These are phyloP conservation scores for Lates japonicus DNA, from an alignment of 2,797 vertebrate genomes.

Conservation along the genomic window DNA sequence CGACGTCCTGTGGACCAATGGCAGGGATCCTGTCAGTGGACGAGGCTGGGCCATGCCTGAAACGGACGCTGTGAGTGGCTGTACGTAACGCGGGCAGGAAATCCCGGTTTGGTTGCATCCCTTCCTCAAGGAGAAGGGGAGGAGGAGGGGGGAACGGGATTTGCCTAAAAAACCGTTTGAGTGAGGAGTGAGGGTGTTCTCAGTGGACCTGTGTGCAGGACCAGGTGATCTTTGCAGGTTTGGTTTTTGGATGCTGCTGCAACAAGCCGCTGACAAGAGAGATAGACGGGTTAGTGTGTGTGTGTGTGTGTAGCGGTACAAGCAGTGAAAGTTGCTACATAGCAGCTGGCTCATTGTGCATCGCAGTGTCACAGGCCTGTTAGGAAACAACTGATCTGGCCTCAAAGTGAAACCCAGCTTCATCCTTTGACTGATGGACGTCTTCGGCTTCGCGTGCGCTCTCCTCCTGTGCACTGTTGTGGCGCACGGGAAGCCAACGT, in stretches of 20 bases:
- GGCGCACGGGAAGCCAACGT: slow-evolving; percentile 88
- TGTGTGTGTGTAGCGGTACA: not conserved
- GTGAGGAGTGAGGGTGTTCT: slow-evolving; percentile 14
- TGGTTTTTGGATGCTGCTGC: not conserved
- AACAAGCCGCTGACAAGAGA: not conserved
- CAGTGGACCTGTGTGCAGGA: slow-evolving; percentile 1
- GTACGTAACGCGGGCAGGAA: slow-evolving; percentile 62
- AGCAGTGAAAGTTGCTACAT: slow-evolving; percentile 1
- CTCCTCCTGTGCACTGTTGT: slow-evolving; percentile 71
- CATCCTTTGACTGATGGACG: slow-evolving; percentile 76
- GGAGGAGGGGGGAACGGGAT: slow-evolving; percentile 42
- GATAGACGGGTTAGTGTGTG: not conserved
- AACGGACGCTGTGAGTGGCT: slow-evolving; percentile 72
- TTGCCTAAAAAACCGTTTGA: slow-evolving; percentile 35
- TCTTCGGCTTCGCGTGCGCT: slow-evolving; percentile 65
- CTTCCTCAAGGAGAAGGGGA: slow-evolving; percentile 4
- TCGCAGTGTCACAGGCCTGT: slow-evolving; percentile 43
- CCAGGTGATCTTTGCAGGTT: slow-evolving; percentile 16
- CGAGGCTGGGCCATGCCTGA: not conserved
- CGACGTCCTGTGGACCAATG: slow-evolving; percentile 73
- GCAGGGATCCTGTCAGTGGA: slow-evolving; percentile 6
- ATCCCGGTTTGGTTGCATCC: slow-evolving; percentile 69
- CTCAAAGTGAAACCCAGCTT: slow-evolving; percentile 17
- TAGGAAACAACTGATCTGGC: slow-evolving; percentile 16
- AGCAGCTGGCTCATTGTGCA: slow-evolving; percentile 32